Conservation (phyloP, 2,888 invertebrate species). For the Panzeria rudis region DNA sequence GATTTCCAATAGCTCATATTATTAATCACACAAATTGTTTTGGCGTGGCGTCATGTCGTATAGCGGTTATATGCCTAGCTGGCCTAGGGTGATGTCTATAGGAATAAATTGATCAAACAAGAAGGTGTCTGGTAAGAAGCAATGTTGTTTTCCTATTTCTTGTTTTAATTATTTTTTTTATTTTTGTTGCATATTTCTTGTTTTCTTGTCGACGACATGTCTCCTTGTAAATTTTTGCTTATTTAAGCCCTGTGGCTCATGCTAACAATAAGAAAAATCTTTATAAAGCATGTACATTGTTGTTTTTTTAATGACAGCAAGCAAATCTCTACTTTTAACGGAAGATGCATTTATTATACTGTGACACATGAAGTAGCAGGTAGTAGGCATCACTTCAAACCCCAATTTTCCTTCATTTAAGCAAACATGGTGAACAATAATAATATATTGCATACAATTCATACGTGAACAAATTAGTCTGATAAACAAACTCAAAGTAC, state of each 20-base stretch:
- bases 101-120: neutral
- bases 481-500: constrained; percentile 28
- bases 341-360: constrained; percentile 61
- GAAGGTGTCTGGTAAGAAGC: constrained; percentile 6
- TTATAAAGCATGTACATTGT: neutral
- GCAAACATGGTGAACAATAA: constrained; percentile 28
- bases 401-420: constrained; percentile 62
- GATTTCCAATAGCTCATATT: too few species aligned
- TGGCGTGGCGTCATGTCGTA: too few species aligned
- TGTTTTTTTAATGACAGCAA: constrained; percentile 7
- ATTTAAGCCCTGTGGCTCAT: constrained; percentile 7
- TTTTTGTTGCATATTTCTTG: neutral
- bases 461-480: constrained; percentile 53
- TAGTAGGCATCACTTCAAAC: constrained; percentile 59
- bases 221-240: constrained; percentile 11
- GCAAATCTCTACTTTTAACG: constrained; percentile 48
- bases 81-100: neutral
- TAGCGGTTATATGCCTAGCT: neutral
- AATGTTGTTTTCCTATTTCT: neutral
- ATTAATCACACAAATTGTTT: too few species aligned
- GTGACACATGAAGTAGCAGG: constrained; percentile 46
- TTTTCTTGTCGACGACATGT: constrained; percentile 1
- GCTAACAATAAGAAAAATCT: constrained; percentile 15
- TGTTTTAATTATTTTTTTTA: constrained; percentile 15
- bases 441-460: constrained; percentile 54